Evolutionary conservation across 1,140 invertebrate species (phyloP).

Genomic region (Yoshiicerus persimilis): DNA sequence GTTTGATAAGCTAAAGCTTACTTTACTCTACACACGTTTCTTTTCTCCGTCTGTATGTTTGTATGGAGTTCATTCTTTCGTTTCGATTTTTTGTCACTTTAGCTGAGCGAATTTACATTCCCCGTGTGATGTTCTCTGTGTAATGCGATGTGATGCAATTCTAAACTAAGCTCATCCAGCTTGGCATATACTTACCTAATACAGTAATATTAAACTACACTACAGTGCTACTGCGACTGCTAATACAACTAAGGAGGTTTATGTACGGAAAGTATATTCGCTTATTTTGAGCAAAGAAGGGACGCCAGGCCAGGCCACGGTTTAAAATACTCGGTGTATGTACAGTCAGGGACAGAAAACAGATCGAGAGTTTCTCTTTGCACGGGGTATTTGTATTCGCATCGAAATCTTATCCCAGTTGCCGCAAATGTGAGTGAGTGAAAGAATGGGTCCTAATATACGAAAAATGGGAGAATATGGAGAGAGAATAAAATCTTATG

Average conservation of each 20-base stretch:
- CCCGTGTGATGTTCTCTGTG: not conserved
- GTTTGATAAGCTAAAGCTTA: not conserved
- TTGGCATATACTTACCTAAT: not conserved
- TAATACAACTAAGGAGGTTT: no score
- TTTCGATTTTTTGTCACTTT: slow-evolving; percentile 23
- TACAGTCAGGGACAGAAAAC: not conserved
- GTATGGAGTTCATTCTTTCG: not conserved
- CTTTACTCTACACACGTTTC: slow-evolving; percentile 1
- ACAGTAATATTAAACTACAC: not conserved
- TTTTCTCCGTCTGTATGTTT: not conserved
- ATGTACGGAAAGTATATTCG: not conserved
- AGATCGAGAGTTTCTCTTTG: not conserved
- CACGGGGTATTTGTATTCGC: not conserved
- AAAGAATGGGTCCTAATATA: slow-evolving; percentile 16
- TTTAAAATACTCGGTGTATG: not conserved
- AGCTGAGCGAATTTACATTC: slow-evolving; percentile 7
- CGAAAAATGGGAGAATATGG: slow-evolving; percentile 14
- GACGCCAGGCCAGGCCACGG: not conserved
- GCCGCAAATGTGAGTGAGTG: not conserved
- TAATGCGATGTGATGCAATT: slow-evolving; percentile 10
- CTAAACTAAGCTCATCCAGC: not conserved
- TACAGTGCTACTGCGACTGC: no score
- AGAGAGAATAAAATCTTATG: slow-evolving; percentile 31
- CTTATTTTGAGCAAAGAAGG: not conserved
- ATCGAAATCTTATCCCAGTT: slow-evolving; percentile 22